Conservation (phyloP, 2,888 invertebrate genomes). For the Cetonia aurata region DNA sequence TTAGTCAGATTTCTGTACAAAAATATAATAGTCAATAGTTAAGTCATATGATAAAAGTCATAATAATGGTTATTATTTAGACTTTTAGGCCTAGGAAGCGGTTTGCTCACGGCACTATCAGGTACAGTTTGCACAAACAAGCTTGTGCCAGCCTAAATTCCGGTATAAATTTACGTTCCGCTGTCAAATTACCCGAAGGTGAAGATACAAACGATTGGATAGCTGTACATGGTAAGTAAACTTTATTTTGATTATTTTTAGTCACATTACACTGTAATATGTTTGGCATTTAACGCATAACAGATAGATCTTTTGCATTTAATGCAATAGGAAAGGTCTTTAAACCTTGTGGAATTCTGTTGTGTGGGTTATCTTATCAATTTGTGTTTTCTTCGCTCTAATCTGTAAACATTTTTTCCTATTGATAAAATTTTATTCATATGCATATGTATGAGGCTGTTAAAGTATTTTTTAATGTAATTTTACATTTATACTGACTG, state of each 20-base stretch:
- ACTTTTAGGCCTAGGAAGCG: conserved; percentile 92
- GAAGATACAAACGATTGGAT: conserved; percentile 93
- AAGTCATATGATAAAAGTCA: conserved; percentile 32
- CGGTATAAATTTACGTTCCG: conserved; percentile 85
- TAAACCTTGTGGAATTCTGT: no score
- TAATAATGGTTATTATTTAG: conserved; percentile 66
- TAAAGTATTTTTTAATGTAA: not conserved
- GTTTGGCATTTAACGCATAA: no score
- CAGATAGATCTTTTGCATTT: no score
- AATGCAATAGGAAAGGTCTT: no score
- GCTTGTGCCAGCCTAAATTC: conserved; percentile 92
- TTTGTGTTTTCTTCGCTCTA: not conserved
- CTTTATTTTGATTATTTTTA: no score
- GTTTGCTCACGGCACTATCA: conserved; percentile 87
- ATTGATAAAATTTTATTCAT: not conserved
- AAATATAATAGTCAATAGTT: no score
- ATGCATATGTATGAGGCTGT: not conserved
- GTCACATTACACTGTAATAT: no score
- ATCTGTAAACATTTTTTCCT: not conserved
- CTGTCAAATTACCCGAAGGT: conserved; percentile 84
- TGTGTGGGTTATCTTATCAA: conserved; percentile 14
- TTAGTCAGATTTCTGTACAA: not conserved
- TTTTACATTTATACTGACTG: not conserved
- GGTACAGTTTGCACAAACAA: conserved; percentile 90
- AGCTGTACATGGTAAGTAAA: conserved; percentile 84